Evolutionary conservation across 2,113 vertebrate species (phyloP).

Genomic region (Irena cyanogastra): DNA sequence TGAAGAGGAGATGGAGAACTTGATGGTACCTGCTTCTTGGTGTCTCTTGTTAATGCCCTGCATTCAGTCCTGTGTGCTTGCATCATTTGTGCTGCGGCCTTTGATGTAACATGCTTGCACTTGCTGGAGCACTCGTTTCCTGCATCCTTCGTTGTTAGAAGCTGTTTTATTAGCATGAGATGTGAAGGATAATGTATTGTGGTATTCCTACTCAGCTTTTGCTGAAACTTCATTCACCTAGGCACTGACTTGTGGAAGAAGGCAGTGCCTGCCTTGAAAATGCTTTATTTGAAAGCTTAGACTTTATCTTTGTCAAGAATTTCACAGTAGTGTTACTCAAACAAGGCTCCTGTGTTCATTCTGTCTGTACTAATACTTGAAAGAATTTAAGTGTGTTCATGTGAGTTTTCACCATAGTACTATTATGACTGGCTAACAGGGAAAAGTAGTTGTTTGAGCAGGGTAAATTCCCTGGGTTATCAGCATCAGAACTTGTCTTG

Average conservation of each 20-base stretch:
- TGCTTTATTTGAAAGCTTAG: background rate
- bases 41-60: background rate
- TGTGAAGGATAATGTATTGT: background rate
- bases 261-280: background rate
- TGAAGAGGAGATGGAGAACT: background rate
- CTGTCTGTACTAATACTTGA: conserved; percentile 18
- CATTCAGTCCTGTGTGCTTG: background rate
- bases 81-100: background rate
- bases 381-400: conserved; percentile 12
- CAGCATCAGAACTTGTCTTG: background rate
- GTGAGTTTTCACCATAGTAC: background rate
- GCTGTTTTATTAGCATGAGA: background rate
- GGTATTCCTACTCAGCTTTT: background rate
- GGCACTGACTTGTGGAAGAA: background rate
- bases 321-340: background rate
- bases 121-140: background rate
- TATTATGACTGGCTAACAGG: background rate
- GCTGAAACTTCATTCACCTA: background rate
- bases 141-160: background rate
- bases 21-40: background rate
- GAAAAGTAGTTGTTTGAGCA: background rate
- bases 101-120: background rate
- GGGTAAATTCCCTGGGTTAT: background rate
- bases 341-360: conserved; percentile 28
- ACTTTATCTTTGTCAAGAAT: background rate